Evolutionary conservation across 2,888 invertebrate species (phyloP).

Genomic region (Pandemis cinnamomeana): DNA sequence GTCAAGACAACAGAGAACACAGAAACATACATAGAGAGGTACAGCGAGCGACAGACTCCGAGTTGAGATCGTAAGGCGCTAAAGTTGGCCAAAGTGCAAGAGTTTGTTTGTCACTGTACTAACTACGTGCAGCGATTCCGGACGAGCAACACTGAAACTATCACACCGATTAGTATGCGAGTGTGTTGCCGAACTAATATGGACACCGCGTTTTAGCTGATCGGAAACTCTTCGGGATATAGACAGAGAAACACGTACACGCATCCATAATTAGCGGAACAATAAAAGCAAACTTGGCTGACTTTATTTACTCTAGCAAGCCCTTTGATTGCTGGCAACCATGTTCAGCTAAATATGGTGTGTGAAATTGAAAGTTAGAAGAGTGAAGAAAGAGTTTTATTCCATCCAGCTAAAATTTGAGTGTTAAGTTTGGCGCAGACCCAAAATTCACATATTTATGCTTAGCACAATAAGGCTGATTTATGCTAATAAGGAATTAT

Average conservation of each 20-base stretch:
- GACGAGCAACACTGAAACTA: slow-evolving; percentile 44
- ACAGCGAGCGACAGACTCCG: slow-evolving; percentile 48
- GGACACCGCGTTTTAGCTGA: slow-evolving; percentile 26
- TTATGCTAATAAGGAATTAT: not conserved
- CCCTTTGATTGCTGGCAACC: not conserved
- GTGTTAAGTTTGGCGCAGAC: not conserved
- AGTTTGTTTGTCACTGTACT: slow-evolving; percentile 47
- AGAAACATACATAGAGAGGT: slow-evolving; percentile 39
- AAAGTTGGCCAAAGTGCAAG: slow-evolving; percentile 38
- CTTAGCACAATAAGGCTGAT: not conserved
- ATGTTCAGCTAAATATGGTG: not conserved
- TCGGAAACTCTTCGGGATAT: not conserved
- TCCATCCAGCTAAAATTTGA: slow-evolving; percentile 5
- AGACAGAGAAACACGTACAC: not conserved
- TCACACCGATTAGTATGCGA: slow-evolving; percentile 40
- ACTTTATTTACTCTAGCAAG: too few relatives aligned
- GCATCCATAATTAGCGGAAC: not conserved
- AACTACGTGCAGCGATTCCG: slow-evolving; percentile 48
- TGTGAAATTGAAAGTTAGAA: not conserved
- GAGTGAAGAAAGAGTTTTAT: not conserved
- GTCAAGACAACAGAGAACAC: slow-evolving; percentile 38
- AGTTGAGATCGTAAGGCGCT: slow-evolving; percentile 18
- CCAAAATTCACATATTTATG: not conserved
- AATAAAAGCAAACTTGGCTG: not conserved
- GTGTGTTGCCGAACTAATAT: slow-evolving; percentile 20